Evolutionary conservation across 2,888 invertebrate genomes (phyloP).

Genomic region (Aproaerema taeniolella): DNA sequence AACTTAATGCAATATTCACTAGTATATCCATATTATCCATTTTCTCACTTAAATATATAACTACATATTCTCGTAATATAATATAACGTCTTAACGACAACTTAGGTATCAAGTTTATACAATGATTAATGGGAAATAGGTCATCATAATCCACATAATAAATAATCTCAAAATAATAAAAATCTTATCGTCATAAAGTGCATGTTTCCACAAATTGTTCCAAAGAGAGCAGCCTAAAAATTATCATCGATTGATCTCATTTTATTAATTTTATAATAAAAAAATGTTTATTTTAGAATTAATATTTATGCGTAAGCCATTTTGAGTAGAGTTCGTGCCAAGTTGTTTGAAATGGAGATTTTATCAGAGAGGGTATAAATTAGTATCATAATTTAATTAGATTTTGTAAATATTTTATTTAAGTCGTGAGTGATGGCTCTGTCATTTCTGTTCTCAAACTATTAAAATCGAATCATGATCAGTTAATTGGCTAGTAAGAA

Average conservation of each 20-base stretch:
- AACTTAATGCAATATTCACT: conserved; percentile 4
- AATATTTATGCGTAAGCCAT: conserved; percentile 33
- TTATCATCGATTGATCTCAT: conserved; percentile 76
- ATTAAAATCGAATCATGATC: no score
- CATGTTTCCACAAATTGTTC: conserved; percentile 63
- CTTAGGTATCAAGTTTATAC: not conserved
- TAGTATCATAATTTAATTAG: conserved; percentile 42
- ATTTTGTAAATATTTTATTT: conserved; percentile 48
- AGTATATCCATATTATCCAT: not conserved
- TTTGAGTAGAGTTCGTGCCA: conserved; percentile 55
- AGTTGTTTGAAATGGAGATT: conserved; percentile 55
- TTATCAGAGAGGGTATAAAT: conserved; percentile 55
- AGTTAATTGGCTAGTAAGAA: conserved; percentile 3
- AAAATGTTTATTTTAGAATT: conserved; percentile 66
- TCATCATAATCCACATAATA: no score
- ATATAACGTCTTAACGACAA: not conserved
- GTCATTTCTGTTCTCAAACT: conserved; percentile 30
- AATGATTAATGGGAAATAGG: conserved; percentile 1
- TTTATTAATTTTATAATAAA: conserved; percentile 65
- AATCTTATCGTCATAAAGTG: conserved; percentile 28
- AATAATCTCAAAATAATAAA: conserved; percentile 10
- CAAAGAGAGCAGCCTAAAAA: conserved; percentile 77
- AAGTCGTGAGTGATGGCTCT: conserved; percentile 35
- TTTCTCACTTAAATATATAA: no score
- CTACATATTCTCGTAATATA: no score